A percentile compares a stretch with the other conserved stretches of the same genome.
Conservation (phyloP, 2,888 invertebrate genomes). For the Nipponacmea schrenckii region DNA sequence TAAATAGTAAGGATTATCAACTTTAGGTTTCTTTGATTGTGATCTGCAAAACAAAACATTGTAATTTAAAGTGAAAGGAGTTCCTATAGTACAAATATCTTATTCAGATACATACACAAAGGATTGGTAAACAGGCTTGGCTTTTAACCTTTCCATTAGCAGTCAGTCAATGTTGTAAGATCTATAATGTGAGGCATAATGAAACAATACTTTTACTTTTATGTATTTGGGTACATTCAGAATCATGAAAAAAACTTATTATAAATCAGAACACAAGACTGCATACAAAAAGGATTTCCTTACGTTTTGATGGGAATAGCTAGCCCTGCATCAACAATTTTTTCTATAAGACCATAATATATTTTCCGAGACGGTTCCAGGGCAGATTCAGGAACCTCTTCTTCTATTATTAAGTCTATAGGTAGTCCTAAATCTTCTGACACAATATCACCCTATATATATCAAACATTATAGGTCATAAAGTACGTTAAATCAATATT, state of each 20-base stretch:
- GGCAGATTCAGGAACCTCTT: constrained; percentile 72
- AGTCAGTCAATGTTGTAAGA: no score
- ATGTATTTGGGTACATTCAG: no score
- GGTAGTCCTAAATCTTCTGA: constrained; percentile 72
- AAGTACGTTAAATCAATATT: neutral
- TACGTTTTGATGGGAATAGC: constrained; percentile 71
- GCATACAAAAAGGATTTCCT: constrained; percentile 41
- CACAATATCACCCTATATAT: constrained; percentile 48
- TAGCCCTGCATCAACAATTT: constrained; percentile 76
- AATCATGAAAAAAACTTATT: no score
- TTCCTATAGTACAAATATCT: no score
- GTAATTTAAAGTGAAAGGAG: neutral
- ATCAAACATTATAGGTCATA: neutral
- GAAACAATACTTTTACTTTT: no score
- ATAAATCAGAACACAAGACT: no score
- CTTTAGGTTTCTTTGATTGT: neutral
- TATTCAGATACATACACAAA: no score
- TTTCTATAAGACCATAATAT: constrained; percentile 77
- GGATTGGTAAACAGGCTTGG: no score
- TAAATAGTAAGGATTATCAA: neutral
- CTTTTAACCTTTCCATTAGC: no score
- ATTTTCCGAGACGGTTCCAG: constrained; percentile 75
- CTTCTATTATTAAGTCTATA: constrained; percentile 77
- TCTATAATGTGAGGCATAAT: no score
- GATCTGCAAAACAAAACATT: neutral